Percentiles rank a stretch among this genome's conserved stretches.
These are phyloP conservation scores for Phyto melanocephala DNA, from an alignment of 2,888 invertebrate genomes.

Conservation along the genomic window DNA sequence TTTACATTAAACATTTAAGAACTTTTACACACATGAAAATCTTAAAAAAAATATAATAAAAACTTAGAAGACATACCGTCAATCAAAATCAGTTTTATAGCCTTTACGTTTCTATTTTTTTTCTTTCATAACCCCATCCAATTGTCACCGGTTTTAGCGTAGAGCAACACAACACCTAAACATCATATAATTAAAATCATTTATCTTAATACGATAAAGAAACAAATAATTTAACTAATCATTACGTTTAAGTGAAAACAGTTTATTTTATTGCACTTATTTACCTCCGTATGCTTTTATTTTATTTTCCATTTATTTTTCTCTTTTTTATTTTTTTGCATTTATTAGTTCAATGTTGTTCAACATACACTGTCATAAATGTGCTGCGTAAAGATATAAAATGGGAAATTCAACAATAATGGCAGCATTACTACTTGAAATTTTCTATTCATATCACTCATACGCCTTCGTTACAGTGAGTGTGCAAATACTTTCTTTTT, in stretches of 20 bases:
- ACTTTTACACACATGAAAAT: no score
- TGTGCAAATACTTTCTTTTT: slow-evolving; percentile 7
- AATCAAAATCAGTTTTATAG: no score
- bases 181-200: background rate
- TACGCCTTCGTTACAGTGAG: slow-evolving; percentile 13
- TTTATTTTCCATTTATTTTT: background rate
- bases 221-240: background rate
- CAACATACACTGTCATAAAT: background rate
- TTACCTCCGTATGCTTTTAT: background rate
- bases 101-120: no score
- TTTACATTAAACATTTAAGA: no score
- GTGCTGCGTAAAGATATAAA: slow-evolving; percentile 4
- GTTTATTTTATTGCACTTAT: slow-evolving; percentile 33
- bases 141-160: no score
- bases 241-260: background rate
- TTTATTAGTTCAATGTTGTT: slow-evolving; percentile 3
- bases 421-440: slow-evolving; percentile 6
- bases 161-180: no score
- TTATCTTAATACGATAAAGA: background rate
- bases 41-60: no score
- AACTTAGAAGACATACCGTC: no score
- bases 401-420: slow-evolving; percentile 5
- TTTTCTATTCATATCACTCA: slow-evolving; percentile 33
- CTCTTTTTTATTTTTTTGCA: background rate
- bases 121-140: no score